Evolutionary conservation across 2,888 invertebrate genomes (phyloP), one percentile per base, ranked within the genome.

Genomic region (Scelioninae gen. 1): DNA sequence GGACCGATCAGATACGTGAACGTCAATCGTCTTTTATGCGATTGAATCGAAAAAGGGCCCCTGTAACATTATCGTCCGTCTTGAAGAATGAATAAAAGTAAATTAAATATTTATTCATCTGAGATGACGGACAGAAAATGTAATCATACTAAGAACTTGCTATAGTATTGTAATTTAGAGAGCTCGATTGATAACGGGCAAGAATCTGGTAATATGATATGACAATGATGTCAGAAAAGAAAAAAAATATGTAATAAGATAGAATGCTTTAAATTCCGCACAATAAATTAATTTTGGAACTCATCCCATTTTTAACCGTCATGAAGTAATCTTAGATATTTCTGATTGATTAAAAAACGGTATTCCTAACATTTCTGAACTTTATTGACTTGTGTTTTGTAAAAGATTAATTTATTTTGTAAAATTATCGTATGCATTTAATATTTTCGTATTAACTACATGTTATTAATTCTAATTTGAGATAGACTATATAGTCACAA

Each of bases 161-260:
- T 34, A n/a, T n/a, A 32, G 66, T 53, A 60, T 43, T 62, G 55
- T 53, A 62, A 77, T 69, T 62, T 62, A 69, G 68, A 68, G 69
- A 55, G 69, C 62, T 47, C 58, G 32, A 76, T 78, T 78, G 77
- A 69, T 69, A 78, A 47, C 77, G 63, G 32, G 63, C 53, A 68
- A 68, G 77, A 78, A 78, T 78, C 60, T 69, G 56, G 69, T 68
- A 69, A 78, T 69, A 53, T n/a, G 53, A 78, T 78, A 69, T 66
- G 77, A 78, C 55, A 66, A 56, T 11, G 32, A 31, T 3, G 60
- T 6, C 23, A 11, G 51, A 38, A 10, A 10, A 38, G 1, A n/a
- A n/a, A 1, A 38, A 69, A 45, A 55, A 38, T 47, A 32, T 7
- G 47, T 16, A 31, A 53, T 23, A 51, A 62, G 38, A 60, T 51